Evolutionary conservation across 2,888 invertebrate genomes (phyloP), one percentile per base, ranked within the genome.

Genomic region (Drosophila subquinaria): DNA sequence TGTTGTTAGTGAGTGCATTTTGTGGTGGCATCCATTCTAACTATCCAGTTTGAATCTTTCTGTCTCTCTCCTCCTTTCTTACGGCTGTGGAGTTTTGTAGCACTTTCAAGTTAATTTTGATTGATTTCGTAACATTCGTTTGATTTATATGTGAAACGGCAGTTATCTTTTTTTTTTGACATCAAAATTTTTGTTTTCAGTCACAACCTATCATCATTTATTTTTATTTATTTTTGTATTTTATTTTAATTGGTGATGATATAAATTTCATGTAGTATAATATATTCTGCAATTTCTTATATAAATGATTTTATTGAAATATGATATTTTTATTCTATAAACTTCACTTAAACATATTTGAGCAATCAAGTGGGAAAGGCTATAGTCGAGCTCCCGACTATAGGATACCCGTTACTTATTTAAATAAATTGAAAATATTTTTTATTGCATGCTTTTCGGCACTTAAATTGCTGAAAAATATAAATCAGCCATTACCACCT

Each of bases 81-180:
- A 11, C 9, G 52, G 56, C 56, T 53, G 65, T 55, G 47, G 51
- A 45, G 48, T 68, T 43, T 52, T 48, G 35, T 43, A 20, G 50
- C 65, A 65, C 59, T 77, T 67, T 67, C 43, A 51, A 59, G 56
- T 68, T 69, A 71, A 73, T 73, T 83, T 87, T 84, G 85, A 87
- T 84, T 82, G 82, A 84, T 84, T 80, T 80, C 57, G 35, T 42
- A 55, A 72, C 78, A 71, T 72, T 75, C 64, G 11, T 67, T 67
- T 64, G 64, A 76, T 59, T 62, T 65, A 73, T 69, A 57, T 48
- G 23, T 53, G 53, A 61, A 69, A 50, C 30, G 8, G 51, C 10
- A 23, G 8, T 57, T 36, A 51, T n/a, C 42, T 23, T 42, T 40
- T 55, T 55, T 62, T 8, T 55, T 45, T 8, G 57, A 45, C 43